Percentiles rank a stretch among this genome's conserved stretches.
These are phyloP conservation scores for Amblyornis subalaris DNA, from an alignment of 2,113 vertebrate species.

Conservation along the genomic window DNA sequence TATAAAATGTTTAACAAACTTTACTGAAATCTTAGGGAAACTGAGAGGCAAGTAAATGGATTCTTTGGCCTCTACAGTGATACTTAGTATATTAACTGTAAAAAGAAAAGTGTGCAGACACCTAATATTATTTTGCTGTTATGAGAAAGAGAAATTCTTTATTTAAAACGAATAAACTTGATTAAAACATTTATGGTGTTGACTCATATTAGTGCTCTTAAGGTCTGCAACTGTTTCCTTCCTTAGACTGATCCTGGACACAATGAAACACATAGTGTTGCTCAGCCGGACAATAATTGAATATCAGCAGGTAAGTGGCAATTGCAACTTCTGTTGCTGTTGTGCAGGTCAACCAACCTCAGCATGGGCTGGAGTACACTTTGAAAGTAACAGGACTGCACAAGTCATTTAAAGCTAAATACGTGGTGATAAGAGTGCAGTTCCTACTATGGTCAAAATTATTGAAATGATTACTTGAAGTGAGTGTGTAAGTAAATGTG, in stretches of 20 bases:
- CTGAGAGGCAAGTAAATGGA: background rate
- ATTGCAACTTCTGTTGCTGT: background rate
- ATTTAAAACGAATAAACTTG: background rate
- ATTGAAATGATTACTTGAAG: background rate
- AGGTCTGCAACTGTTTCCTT: background rate
- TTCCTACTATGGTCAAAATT: background rate
- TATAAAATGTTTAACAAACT: background rate
- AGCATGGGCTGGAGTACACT: accelerated
- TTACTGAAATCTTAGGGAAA: background rate
- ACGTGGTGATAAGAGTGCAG: background rate
- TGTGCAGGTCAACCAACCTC: background rate
- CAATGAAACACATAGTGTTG: background rate
- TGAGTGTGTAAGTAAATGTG: background rate
- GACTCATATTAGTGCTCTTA: background rate
- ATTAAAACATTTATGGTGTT: background rate
- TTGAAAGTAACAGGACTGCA: background rate
- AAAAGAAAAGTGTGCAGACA: background rate
- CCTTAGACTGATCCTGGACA: slow-evolving; percentile 58
- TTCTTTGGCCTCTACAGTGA: background rate
- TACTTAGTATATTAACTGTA: background rate
- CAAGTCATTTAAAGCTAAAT: background rate
- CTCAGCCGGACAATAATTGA: slow-evolving; percentile 36
- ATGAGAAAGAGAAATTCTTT: background rate
- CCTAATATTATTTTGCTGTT: background rate
- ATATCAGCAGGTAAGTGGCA: slow-evolving; percentile 51